These are phyloP conservation scores for Delichon dasypus DNA, from an alignment of 2,797 vertebrate species.

Conservation along the genomic window DNA sequence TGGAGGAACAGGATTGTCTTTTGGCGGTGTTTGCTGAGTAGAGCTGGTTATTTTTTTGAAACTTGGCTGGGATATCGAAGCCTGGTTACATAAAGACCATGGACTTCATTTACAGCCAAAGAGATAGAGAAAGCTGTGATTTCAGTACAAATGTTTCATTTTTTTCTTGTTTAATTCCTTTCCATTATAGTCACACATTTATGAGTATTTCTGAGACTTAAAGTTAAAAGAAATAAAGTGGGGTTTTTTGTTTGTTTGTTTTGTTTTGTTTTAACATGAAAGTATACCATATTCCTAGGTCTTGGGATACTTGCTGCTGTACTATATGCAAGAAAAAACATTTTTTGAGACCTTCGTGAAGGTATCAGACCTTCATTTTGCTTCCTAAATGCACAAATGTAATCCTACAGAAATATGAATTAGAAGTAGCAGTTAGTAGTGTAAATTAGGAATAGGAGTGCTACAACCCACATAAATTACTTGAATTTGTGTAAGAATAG, in stretches of 20 bases:
- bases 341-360: neutral
- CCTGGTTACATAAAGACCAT: neutral
- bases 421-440: neutral
- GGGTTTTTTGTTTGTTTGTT: neutral
- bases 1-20: neutral
- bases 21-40: neutral
- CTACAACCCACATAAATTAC: neutral
- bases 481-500: neutral
- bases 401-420: neutral
- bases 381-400: neutral
- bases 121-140: neutral
- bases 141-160: neutral
- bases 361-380: neutral
- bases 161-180: neutral
- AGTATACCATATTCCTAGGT: neutral
- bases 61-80: neutral
- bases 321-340: neutral
- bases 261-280: neutral
- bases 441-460: neutral
- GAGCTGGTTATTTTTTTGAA: neutral
- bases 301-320: neutral
- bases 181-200: neutral
- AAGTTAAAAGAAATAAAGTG: neutral
- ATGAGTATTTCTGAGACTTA: neutral
- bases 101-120: neutral